Evolutionary conservation across 2,888 invertebrate genomes (phyloP), one percentile per base, ranked within the genome.

Genomic region (Chymomyza caudatula): DNA sequence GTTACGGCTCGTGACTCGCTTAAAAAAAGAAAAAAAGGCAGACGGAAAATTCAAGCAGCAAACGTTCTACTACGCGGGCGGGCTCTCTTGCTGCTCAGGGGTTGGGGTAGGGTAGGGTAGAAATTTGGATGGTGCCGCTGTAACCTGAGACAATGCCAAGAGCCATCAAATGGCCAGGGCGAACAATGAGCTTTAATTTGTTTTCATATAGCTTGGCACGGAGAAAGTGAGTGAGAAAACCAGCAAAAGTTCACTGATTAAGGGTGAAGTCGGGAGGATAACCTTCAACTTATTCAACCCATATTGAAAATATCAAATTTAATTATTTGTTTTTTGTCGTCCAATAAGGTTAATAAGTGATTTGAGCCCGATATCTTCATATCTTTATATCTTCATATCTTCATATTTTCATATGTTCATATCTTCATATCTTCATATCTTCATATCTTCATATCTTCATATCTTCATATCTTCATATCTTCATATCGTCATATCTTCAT

Each of bases 121-220:
- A 29, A 54, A n/a, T 15, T 29, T n/a, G 47, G 60, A 22, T 54
- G 52, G 52, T 64, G 52, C 19, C 29, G 52, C 53, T 65, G 83
- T 76, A 85, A 85, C 69, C 65, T 64, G 74, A 83, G 73, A 74
- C 78, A 72, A 68, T 69, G 66, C 60, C 44, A 58, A 47, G 15
- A 53, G 67, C 68, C 67, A 66, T 63, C 60, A 65, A 73, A 68
- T 63, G 54, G 66, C 54, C 66, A 55, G 55, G 52, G 53, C 69
- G 63, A 85, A 82, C 80, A 80, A 80, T 74, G 69, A 73, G 77
- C 73, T 74, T 66, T 74, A 79, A 80, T 80, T 80, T 83, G 77
- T 72, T 76, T 62, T 72, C 47, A 76, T 77, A 54, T 63, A 59
- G 13, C 57, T 37, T 8, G 20, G 25, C 17, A 55, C 8, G 42